Conservation (phyloP, 1,140 invertebrate species). For the Neodiprion pinetum region DNA sequence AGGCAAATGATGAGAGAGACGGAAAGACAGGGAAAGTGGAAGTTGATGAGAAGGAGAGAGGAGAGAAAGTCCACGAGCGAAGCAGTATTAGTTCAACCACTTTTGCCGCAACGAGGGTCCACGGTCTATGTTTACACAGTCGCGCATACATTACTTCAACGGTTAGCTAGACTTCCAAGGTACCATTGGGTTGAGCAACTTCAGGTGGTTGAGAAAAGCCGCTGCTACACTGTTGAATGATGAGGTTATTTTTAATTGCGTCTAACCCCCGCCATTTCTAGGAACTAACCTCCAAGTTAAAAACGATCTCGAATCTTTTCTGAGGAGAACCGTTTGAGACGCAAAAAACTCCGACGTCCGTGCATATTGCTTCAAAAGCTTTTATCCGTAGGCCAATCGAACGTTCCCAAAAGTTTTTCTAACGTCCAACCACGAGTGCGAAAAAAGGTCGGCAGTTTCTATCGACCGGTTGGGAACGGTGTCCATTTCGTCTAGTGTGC, state of each 20-base stretch:
- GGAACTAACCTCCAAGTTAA: neutral
- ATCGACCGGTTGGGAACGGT: too few species aligned
- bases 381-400: too few species aligned
- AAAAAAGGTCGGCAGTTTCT: too few species aligned
- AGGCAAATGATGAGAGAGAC: neutral
- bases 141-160: constrained; percentile 42
- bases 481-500: too few species aligned
- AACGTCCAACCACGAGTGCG: too few species aligned
- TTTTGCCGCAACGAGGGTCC: neutral
- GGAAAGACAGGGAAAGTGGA: too few species aligned
- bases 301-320: neutral
- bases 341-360: neutral
- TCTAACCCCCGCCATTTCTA: neutral
- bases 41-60: neutral
- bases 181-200: constrained; percentile 22
- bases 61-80: neutral
- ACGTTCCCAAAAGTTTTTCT: too few species aligned
- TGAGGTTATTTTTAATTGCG: constrained; percentile 3
- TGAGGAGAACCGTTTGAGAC: neutral
- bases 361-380: neutral
- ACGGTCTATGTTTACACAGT: constrained; percentile 37
- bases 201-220: neutral
- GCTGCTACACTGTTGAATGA: neutral
- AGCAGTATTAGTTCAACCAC: neutral
- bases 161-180: constrained; percentile 20